Evolutionary conservation across 92 coral and sea anemone genomes (phyloP), one percentile per base, ranked within the genome.

Genomic region (Zoanthus sansibaricus): DNA sequence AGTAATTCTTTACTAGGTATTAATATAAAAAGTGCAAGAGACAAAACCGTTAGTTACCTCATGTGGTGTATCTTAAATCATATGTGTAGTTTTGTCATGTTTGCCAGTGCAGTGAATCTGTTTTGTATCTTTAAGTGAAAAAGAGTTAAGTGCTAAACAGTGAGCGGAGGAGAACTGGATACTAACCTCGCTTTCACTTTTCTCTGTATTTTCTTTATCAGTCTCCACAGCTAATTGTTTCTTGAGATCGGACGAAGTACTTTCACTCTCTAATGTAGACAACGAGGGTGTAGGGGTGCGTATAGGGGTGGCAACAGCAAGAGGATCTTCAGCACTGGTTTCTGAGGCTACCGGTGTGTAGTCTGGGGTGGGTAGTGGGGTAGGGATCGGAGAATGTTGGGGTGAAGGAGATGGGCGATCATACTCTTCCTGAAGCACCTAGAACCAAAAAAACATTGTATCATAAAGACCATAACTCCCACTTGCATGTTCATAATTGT

Each of bases 301-400:
- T 72, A 77, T 92, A 11, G 99, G 98, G 20, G 98, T 95, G 44
- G 84, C 91, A 33, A 96, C 69, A 62, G 77, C 78, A 55, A 89
- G 88, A 56, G 91, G 87, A 18, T 95, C 94, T 64, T 86, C 90
- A 18, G 86, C 92, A 74, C 96, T 94, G 74, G 89, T 83, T 68
- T 93, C 97, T 45, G 99, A 93, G 71, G 93, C 95, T 44, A 91
- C 92, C n/a, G 98, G 95, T 32, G 98, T 95, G 82, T 95, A 93
- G 75, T 92, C 98, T 37, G 98, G 98, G 73, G 98, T 94, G 62
- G 98, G 96, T 83, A 87, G 32, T 76, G 98, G 98, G 31, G 98
- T 94, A 72, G 93, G 73, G 14, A 91, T 46, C 10, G 98, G 98
- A 42, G 98, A 86, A 48, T 69, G 90, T 42, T 79, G 87, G 76